Evolutionary conservation across 2,113 vertebrate species (phyloP).

Genomic region (Cyphomyrus plagiostoma): DNA sequence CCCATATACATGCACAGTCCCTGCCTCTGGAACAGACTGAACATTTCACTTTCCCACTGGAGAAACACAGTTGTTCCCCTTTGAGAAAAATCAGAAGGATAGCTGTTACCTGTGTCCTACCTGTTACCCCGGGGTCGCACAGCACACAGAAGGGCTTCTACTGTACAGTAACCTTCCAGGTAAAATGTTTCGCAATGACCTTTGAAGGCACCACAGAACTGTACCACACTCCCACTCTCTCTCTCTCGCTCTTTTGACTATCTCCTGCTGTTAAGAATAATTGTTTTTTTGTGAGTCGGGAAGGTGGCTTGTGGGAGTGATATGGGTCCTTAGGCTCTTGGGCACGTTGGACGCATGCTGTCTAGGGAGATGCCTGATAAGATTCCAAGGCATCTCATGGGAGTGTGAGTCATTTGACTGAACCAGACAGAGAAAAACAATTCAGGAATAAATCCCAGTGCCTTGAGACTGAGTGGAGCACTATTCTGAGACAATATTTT

Average conservation of each 20-base stretch:
- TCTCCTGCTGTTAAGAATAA: conserved; percentile 5
- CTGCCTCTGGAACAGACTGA: not conserved
- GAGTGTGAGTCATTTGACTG: not conserved
- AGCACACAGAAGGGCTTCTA: not conserved
- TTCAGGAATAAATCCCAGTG: not conserved
- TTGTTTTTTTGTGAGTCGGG: not conserved
- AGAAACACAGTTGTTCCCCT: not conserved
- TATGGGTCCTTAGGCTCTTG: not conserved
- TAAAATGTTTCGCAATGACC: not conserved
- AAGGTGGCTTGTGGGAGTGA: not conserved
- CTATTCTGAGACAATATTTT: not conserved
- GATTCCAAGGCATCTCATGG: not conserved
- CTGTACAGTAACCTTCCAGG: not conserved
- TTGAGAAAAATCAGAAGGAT: not conserved
- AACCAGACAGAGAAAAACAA: not conserved
- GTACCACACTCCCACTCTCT: not conserved
- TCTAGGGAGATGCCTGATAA: not conserved
- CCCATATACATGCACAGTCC: not conserved
- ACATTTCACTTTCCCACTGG: not conserved
- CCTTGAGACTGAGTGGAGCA: not conserved
- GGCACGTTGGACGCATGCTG: not conserved
- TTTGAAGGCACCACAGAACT: not conserved
- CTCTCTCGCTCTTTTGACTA: not conserved
- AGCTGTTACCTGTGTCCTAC: not conserved
- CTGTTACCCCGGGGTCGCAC: not conserved